Base-by-base conservation (phyloP, 2,888 invertebrate genomes). In the Tachina grossa region DNA sequence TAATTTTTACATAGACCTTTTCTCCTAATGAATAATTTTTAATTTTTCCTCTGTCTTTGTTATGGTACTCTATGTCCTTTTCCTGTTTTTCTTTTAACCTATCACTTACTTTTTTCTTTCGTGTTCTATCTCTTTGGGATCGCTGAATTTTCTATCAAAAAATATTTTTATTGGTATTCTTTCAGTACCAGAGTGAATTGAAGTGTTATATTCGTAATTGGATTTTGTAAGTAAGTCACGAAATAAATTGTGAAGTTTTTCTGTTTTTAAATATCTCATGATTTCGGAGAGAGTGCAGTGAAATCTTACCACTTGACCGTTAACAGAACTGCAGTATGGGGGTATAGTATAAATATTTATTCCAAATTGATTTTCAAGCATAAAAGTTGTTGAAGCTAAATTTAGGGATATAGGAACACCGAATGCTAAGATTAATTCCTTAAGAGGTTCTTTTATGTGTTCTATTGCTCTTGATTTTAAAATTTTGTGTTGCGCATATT, bases 381-480 rank as follows among this genome's bases (percentile, higher is more conserved):
- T 41, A 63, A 63, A 63, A n/a, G 3, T 63, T 63, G 43, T 63
- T 5, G 61, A 43, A 63, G 61, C 61, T 6, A 43, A 63, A n/a
- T 63, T 63, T 5, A 63, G 41, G 19, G 19, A 65, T 45, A 45
- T 61, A n/a, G n/a, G n/a, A n/a, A n/a, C n/a, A n/a, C n/a, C n/a
- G n/a, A n/a, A n/a, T n/a, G n/a, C n/a, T n/a, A n/a, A n/a, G n/a
- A n/a, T n/a, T n/a, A n/a, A n/a, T n/a, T n/a, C n/a, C n/a, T n/a
- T n/a, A n/a, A n/a, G n/a, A n/a, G n/a, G n/a, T 22, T 63, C 63
- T 16, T 63, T 66, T 66, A 47, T 51, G 19, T 51, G n/a, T 31
- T 68, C 43, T 16, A 16, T 9, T 6, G 53, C 53, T 53, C 16
- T 53, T 2, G 5, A 16, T 53, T 53, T 53, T n/a, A 53, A 16